These are phyloP conservation scores for Thamnophis elegans DNA, from an alignment of 2,797 vertebrate genomes.

Conservation along the genomic window DNA sequence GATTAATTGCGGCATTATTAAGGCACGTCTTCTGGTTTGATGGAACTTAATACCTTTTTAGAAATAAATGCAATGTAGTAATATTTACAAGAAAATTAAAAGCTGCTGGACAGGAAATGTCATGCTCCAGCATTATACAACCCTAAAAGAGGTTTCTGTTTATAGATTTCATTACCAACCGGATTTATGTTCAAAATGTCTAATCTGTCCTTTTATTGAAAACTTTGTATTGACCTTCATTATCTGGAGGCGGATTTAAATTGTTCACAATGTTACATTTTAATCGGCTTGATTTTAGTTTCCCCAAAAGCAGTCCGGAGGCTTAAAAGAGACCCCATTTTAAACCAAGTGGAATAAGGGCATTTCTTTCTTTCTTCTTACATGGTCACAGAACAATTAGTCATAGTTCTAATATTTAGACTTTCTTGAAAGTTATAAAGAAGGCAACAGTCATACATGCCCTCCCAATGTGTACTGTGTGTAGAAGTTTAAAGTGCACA, in stretches of 20 bases:
- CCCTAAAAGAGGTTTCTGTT: constrained; percentile 50
- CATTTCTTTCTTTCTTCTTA: constrained; percentile 18
- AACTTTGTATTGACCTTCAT: constrained; percentile 42
- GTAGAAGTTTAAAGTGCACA: neutral
- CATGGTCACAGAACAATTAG: neutral
- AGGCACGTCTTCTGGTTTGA: constrained; percentile 45
- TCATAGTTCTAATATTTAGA: neutral
- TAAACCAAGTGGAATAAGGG: constrained; percentile 36
- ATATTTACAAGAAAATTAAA: constrained; percentile 56
- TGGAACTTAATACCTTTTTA: constrained; percentile 41
- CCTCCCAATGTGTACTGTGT: neutral
- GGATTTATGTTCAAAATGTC: constrained; percentile 54
- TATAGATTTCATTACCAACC: constrained; percentile 53
- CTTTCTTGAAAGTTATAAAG: neutral
- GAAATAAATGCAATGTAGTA: constrained; percentile 35
- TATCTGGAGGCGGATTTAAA: constrained; percentile 49
- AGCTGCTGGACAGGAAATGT: constrained; percentile 50
- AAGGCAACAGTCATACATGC: constrained; percentile 7
- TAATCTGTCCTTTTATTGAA: constrained; percentile 48
- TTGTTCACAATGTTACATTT: constrained; percentile 8
- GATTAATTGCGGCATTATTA: constrained; percentile 60
- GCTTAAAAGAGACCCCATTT: constrained; percentile 21
- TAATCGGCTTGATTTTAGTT: constrained; percentile 47
- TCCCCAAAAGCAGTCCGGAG: constrained; percentile 31
- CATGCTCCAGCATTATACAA: constrained; percentile 48